Conservation (phyloP, 2,888 invertebrate species). For the Leuctra nigra region DNA sequence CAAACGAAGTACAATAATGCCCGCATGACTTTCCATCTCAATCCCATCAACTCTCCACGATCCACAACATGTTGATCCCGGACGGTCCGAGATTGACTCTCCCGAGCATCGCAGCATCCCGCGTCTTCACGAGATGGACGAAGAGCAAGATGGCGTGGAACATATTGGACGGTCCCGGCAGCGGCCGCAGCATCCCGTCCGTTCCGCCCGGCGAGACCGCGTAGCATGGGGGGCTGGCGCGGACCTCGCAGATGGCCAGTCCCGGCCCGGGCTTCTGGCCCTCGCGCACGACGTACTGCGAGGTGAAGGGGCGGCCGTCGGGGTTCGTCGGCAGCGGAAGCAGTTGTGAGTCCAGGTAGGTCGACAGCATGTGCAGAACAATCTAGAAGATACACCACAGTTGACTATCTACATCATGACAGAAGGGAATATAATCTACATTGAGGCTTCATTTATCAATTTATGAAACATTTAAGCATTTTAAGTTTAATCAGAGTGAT, state of each 20-base stretch:
- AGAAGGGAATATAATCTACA: too few relatives aligned
- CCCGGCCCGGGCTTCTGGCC: slow-evolving; percentile 44
- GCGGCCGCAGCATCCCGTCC: slow-evolving; percentile 59
- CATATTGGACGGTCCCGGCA: slow-evolving; percentile 79
- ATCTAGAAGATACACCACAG: too few relatives aligned
- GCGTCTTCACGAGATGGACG: slow-evolving; percentile 63
- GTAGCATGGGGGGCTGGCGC: slow-evolving; percentile 63
- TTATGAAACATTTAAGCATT: too few relatives aligned
- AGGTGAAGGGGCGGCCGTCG: slow-evolving; percentile 58
- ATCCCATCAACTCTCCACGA: slow-evolving; percentile 50
- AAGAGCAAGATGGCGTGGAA: slow-evolving; percentile 81
- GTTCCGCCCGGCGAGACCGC: slow-evolving; percentile 51
- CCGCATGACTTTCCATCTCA: too few relatives aligned
- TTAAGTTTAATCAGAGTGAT: too few relatives aligned
- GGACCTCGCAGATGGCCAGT: slow-evolving; percentile 54
- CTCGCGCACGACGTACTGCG: slow-evolving; percentile 43
- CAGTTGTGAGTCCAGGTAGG: slow-evolving; percentile 79
- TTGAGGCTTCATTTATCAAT: too few relatives aligned
- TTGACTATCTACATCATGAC: too few relatives aligned
- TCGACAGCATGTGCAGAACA: slow-evolving; percentile 75
- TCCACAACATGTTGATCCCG: slow-evolving; percentile 80
- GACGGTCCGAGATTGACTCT: slow-evolving; percentile 69
- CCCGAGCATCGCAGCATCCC: slow-evolving; percentile 68
- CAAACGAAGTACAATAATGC: too few relatives aligned
- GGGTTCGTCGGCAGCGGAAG: slow-evolving; percentile 58